Base-by-base conservation (phyloP, 2,888 invertebrate genomes). In the Protophormia terraenovae region DNA sequence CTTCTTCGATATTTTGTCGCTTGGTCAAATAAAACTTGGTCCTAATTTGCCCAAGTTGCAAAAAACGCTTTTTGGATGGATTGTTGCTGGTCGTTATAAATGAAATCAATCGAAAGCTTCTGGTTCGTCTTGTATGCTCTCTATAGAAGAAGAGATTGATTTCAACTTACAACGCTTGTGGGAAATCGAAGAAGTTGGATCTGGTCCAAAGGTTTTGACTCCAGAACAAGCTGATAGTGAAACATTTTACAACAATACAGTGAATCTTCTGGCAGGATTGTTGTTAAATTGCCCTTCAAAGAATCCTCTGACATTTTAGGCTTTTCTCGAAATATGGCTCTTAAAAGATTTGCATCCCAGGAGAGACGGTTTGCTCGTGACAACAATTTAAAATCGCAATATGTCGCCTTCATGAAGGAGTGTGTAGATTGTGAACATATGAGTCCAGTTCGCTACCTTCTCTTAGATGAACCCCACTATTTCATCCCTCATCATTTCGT, bases 61-160 rank as follows among this genome's bases (percentile, higher is more conserved):
- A 6, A 86, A 87, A 69, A 83, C 84, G 0, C 47, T 80, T 19
- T 71, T 85, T 22, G 83, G 84, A 3, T 83, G 87, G 84, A 76
- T 80, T 22, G 75, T 84, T 2, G 22, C 77, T 4, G 76, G 72
- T 8, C 55, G 73, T n/a, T 85, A 83, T 69, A 14, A n/a, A 8
- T 55, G 58, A 35, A 29, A 32, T 35, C 27, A 16, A 27, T 29
- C 10, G 2, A 47, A 66, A 6, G 19, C 1, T 8, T 62, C 35
- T 16, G 8, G 32, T 12, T 50, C 35, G 10, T 71, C 66, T 7
- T 82, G 55, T 24, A 24, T 77, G 60, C 38, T 71, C 0, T 45
- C 50, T 3, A 38, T 50, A 19, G 77, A 80, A 55, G 72, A 72
- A 10, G 47, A 64, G 2, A n/a, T 84, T 14, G 29, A 77, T 45